phyloP scores from a whole-genome alignment of 2,797 vertebrate genomes.

The Trematomus bernacchii region DNA sequence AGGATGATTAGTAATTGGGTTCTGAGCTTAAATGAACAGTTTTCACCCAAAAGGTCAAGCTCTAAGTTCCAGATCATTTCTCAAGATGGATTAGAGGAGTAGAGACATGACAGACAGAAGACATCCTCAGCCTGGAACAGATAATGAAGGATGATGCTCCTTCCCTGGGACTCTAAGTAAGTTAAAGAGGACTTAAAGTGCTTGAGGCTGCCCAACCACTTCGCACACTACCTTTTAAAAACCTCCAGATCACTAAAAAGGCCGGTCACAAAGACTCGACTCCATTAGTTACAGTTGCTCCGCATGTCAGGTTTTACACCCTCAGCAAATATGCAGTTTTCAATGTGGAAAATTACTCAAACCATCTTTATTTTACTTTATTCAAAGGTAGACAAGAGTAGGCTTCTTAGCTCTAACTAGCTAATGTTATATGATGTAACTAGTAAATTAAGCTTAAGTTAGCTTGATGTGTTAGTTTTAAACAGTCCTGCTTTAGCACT shows the following conservation, averaged over 20 bases:
- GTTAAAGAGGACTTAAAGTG: constrained; percentile 3
- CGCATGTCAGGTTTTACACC: neutral
- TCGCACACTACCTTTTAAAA: neutral
- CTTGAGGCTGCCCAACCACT: constrained; percentile 12
- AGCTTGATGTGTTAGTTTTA: neutral
- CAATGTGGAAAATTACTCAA: neutral
- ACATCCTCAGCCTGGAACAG: constrained; percentile 23
- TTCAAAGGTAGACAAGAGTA: neutral
- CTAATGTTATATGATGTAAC: neutral
- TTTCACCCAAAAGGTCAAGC: constrained; percentile 30
- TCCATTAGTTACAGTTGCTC: neutral
- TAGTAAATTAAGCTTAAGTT: neutral
- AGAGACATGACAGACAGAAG: constrained; percentile 38
- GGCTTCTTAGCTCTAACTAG: neutral
- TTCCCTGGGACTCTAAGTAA: constrained; percentile 12
- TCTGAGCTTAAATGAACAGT: constrained; percentile 20
- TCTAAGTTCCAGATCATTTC: neutral
- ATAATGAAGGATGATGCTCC: constrained; percentile 33
- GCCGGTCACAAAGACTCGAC: neutral
- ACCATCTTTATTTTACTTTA: neutral
- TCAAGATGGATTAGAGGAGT: constrained; percentile 20
- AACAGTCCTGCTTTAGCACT: neutral
- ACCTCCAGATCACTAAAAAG: neutral
- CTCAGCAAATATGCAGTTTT: neutral
- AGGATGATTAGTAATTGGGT: neutral